Evolutionary conservation across 2,797 vertebrate species (phyloP).

Genomic region (Melanotaenia maccullochi): DNA sequence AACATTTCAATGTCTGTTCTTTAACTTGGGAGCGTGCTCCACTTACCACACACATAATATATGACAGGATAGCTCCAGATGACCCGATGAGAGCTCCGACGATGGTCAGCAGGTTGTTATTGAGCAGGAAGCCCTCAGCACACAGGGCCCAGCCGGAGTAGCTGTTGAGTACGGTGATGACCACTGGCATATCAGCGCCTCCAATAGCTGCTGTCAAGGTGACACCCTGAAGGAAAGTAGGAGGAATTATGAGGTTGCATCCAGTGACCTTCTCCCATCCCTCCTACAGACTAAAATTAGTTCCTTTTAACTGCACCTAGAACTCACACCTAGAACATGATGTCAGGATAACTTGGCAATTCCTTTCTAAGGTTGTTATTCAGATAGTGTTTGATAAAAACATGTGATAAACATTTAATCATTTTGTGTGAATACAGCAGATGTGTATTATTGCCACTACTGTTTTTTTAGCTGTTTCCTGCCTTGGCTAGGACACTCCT

Average conservation of each 20-base stretch:
- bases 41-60: slow-evolving; percentile 85
- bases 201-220: slow-evolving; percentile 87
- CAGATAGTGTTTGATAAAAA: neutral
- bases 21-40: neutral
- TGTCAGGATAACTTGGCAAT: neutral
- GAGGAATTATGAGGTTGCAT: neutral
- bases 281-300: neutral
- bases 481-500: neutral
- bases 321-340: neutral
- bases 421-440: too few relatives aligned
- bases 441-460: too few relatives aligned
- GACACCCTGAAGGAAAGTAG: slow-evolving; percentile 71
- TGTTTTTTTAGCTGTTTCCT: too few relatives aligned
- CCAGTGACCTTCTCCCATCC: neutral
- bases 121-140: slow-evolving; percentile 86
- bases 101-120: slow-evolving; percentile 82
- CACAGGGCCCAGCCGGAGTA: slow-evolving; percentile 86
- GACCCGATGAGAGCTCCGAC: slow-evolving; percentile 81
- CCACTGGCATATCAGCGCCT: slow-evolving; percentile 86
- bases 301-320: too few relatives aligned
- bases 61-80: slow-evolving; percentile 83
- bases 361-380: neutral
- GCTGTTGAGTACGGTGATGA: slow-evolving; percentile 85
- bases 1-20: neutral
- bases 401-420: neutral